phyloP scores from a whole-genome alignment of 2,113 vertebrate genomes.

The Pseudonaja textilis region DNA sequence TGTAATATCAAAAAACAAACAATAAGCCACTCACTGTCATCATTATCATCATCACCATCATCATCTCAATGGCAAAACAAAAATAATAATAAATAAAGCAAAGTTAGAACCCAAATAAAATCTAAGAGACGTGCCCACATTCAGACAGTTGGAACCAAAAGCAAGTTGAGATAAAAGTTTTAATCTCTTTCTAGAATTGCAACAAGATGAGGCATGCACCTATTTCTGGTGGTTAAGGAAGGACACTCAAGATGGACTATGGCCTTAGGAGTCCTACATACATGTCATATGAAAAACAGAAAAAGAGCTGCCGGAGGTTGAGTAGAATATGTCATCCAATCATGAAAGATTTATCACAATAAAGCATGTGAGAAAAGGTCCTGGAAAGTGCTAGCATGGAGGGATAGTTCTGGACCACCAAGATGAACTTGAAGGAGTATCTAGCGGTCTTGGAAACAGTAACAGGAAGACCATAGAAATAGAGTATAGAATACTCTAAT shows the following conservation, averaged over 20 bases:
- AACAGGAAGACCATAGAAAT: not conserved
- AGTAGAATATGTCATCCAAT: not conserved
- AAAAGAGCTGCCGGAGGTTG: not conserved
- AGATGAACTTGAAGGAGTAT: not conserved
- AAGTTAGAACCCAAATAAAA: not conserved
- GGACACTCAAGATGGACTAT: not conserved
- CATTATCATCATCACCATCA: not conserved
- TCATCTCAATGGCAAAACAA: not conserved
- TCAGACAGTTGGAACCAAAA: not conserved
- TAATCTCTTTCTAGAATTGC: not conserved
- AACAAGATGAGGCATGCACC: not conserved
- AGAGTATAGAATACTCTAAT: not conserved
- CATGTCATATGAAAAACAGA: not conserved
- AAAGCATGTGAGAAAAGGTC: not conserved
- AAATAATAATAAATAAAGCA: not conserved
- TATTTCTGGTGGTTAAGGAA: not conserved
- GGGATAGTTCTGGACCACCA: not conserved
- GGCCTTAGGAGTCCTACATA: not conserved
- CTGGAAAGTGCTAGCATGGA: not conserved
- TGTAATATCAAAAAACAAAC: not conserved
- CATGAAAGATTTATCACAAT: not conserved
- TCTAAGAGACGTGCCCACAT: not conserved
- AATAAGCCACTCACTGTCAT: not conserved
- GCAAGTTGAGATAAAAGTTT: not conserved
- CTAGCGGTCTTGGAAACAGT: not conserved